These are phyloP conservation scores for Crotophaga sulcirostris DNA, from an alignment of 2,113 vertebrate species.

Conservation along the genomic window DNA sequence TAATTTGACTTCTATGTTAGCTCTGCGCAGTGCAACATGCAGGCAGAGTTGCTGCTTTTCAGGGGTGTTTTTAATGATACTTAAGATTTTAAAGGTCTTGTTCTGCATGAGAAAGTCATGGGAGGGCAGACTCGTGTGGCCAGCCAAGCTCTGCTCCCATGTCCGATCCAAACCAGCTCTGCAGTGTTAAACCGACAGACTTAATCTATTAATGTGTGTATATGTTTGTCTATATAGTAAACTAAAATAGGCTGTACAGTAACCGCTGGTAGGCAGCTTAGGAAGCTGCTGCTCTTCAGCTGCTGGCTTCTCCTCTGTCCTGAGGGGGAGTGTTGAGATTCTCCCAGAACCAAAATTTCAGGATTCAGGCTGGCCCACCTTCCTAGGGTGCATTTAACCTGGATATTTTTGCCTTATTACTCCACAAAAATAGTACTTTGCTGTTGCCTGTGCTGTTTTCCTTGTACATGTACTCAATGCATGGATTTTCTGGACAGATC, in stretches of 20 bases:
- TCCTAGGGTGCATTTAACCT: fast-evolving
- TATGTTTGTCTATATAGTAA: background rate
- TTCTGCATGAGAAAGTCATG: background rate
- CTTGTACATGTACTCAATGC: background rate
- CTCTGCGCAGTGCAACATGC: background rate
- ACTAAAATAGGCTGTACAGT: background rate
- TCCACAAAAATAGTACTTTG: background rate
- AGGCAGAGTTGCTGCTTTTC: background rate
- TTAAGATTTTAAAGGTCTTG: background rate
- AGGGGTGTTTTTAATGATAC: background rate
- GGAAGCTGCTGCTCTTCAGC: background rate
- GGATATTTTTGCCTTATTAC: fast-evolving
- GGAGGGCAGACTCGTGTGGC: background rate
- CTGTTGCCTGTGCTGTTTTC: background rate
- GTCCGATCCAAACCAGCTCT: background rate
- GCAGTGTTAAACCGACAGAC: background rate
- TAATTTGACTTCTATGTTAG: background rate
- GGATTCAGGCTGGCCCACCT: background rate
- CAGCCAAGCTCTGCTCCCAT: background rate
- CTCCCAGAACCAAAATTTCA: background rate
- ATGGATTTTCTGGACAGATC: background rate
- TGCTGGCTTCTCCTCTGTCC: background rate
- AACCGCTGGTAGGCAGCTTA: background rate
- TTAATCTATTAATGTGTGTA: fast-evolving
- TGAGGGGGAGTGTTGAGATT: background rate